These are phyloP conservation scores for Chelidonichthys spinosus DNA, from an alignment of 2,797 vertebrate genomes.

Conservation along the genomic window DNA sequence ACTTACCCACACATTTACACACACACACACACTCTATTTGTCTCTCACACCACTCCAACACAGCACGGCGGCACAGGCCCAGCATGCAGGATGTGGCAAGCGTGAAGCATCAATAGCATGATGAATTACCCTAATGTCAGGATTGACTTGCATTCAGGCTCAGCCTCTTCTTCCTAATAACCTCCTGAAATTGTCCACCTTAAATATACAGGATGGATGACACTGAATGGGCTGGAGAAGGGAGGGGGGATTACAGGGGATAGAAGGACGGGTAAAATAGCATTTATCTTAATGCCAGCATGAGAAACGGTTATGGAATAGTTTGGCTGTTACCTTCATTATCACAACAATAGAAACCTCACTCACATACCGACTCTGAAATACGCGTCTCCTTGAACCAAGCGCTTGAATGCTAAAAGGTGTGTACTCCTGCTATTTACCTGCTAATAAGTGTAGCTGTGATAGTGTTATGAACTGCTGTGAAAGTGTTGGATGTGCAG, in stretches of 20 bases:
- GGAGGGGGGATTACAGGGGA: background rate
- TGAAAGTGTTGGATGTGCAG: too few relatives aligned
- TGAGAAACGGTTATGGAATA: background rate
- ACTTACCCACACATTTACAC: background rate
- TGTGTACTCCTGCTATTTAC: background rate
- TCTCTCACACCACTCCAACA: background rate
- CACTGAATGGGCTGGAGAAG: background rate
- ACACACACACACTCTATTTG: slow-evolving; percentile 7
- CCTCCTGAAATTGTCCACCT: slow-evolving; percentile 48
- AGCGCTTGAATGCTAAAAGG: background rate
- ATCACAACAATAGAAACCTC: background rate
- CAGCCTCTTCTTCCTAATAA: slow-evolving; percentile 59
- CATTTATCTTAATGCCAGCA: slow-evolving; percentile 10
- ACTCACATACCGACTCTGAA: background rate
- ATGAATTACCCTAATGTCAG: slow-evolving; percentile 72
- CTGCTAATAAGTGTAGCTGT: background rate
- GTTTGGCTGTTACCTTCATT: slow-evolving; percentile 7
- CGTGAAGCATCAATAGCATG: slow-evolving; percentile 54
- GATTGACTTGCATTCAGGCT: slow-evolving; percentile 60
- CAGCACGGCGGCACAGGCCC: background rate
- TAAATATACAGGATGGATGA: slow-evolving; percentile 47
- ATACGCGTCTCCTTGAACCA: background rate
- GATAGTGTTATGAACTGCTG: too few relatives aligned
- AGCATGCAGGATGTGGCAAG: slow-evolving; percentile 42
- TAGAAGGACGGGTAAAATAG: background rate